Evolutionary conservation across 2,888 invertebrate species (phyloP), one percentile per base, ranked within the genome.

Genomic region (Phengaris arion): DNA sequence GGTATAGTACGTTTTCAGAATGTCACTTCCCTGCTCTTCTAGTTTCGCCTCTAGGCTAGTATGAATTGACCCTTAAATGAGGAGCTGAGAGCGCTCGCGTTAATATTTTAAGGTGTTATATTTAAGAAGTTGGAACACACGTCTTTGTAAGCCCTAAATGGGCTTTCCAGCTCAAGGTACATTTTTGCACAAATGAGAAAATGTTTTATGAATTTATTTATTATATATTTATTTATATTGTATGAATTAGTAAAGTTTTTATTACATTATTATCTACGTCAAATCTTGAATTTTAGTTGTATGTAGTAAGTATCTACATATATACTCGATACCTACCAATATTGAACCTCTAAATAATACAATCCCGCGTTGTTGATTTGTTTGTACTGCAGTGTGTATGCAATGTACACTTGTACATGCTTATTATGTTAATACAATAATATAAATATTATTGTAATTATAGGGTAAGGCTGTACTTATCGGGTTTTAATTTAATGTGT

Each of bases 71-170:
- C 35, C 64, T 64, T 22, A 6, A 35, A 22, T 35, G 5, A 64
- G 9, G 22, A 22, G 10, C 10, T 52, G 10, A 22, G 22, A 59
- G 35, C 5, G 35, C 35, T 64, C 64, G 12, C 22, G 10, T 64
- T 64, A 12, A 64, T 64, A 64, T 35, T 64, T 35, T 64, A 6
- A 64, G 64, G 64, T 64, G 35, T 35, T 52, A 52, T 52, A 64
- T 64, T 64, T 64, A 64, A 64, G 12, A 64, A 35, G 64, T 64
- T 35, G 12, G 35, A 22, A 35, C 35, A 6, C 6, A 64, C 52
- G 12, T 35, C 64, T 64, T 64, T 35, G 22, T 13, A 8, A 59
- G 59, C 59, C 10, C 59, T 22, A 22, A 59, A 59, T 59, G 59
- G 22, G 22, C 8, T 22, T 9, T 64, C 2, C 35, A 12, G 35